Evolutionary conservation across 1,140 invertebrate genomes (phyloP), one percentile per base, ranked within the genome.

Genomic region (Babylonia areolata): DNA sequence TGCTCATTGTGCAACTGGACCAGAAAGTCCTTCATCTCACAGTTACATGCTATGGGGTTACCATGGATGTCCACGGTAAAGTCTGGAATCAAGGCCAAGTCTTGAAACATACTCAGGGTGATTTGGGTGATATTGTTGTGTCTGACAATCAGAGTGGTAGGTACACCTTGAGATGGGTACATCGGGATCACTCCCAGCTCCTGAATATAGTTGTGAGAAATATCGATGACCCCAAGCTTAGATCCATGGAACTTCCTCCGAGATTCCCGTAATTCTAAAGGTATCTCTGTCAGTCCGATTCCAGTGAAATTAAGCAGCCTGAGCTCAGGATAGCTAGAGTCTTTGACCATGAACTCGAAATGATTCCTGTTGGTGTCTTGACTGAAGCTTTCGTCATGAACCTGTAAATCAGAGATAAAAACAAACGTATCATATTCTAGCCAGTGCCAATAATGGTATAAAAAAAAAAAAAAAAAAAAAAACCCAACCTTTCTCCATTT

Each of bases 51-150:
- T 3, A 88, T 75, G 1, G 87, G 87, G 37, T 88, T 88, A 3
- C 85, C 33, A 11, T 78, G 51, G 28, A 88, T 75, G 51, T 88
- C 87, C 6, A 86, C 87, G 31, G 42, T 46, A 39, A 86, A 58
- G 23, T 82, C 71, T 28, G 79, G 64, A 2, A 86, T 64, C 9
- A 28, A 20, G 1, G 82, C 82, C 85, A 85, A 85, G 20, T 83
- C 58, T 54, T 86, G 79, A 9, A 88, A 39, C 28, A 85, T 73
- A 2, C 85, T 69, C 64, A 82, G n/a, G 23, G 28, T 51, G 37
- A 88, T 81, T 6, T 5, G 77, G 39, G 85, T 85, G 64, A 88
- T 77, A 58, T 88, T 88, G 58, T 88, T 88, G 73, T 84, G 28
- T 1, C 75, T n/a, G 11, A 88, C 58, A 46, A 84, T 39, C 35